Base-by-base conservation (phyloP, 1,140 invertebrate species). In the Drosophila parvula region DNA sequence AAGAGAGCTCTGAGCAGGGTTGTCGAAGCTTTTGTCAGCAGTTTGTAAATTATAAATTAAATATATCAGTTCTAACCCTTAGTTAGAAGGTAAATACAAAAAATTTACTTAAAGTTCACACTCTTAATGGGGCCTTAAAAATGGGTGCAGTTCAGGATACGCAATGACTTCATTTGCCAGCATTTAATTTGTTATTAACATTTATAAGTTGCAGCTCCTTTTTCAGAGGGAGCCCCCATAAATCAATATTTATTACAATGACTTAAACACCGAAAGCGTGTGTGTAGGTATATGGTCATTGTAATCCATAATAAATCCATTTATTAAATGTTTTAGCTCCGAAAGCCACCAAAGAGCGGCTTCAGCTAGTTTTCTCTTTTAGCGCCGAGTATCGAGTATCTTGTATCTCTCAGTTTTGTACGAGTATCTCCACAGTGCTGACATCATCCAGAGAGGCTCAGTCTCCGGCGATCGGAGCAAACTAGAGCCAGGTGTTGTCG, bases 201-300 rank as follows among this genome's bases (percentile, higher is more conserved):
- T 47, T 62, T 43, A 69, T 62, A 55, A 38, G 71, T 67, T 44
- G 51, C 62, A 81, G 63, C 62, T 82, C 83, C 81, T 86, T 85
- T 82, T 86, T 36, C 50, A 74, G 81, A 61, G 50, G 43, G 51
- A 59, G 8, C 18, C 38, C 51, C 79, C 53, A 86, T 85, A 85
- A 86, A 85, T 85, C 81, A 85, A 79, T 55, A 48, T 75, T 71
- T 75, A 79, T 78, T 71, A 86, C 69, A 82, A 85, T 57, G 45
- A 60, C 34, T 60, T 79, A 50, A 40, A 51, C 63, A 45, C 47
- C 53, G 63, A 75, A 3, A 1, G 50, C 58, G 59, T 76, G 48
- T 65, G 69, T 61, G 73, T 68, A 68, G 47, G 56, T 44, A 28
- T 76, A 28, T 76, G 55, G 40, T 73, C 60, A 56, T 63, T 74